Evolutionary conservation across 2,797 vertebrate genomes (phyloP), one percentile per base, ranked within the genome.

Genomic region (Argentina silus): DNA sequence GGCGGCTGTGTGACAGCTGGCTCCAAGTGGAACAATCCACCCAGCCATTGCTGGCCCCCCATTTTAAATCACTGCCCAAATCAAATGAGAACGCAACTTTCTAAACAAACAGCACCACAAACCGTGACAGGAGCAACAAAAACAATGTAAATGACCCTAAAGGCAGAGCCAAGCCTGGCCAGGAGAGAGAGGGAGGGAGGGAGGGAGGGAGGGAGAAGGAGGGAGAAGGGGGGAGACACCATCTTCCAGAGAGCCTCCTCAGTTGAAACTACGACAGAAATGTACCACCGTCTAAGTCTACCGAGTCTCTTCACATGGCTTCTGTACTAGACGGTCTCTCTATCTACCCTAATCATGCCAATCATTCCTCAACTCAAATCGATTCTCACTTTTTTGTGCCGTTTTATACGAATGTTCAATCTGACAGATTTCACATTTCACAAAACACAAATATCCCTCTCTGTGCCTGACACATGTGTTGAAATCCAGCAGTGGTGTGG

Each of bases 1-100:
- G 91, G 91, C 89, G 79, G 82, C 84, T 78, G 81, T 62, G 78
- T 72, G 78, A 88, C 83, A 90, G 90, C 86, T 88, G 53, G 86
- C 83, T 88, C 87, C 87, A 88, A 88, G 86, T 83, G 55, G 83
- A 69, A 68, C 44, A 48, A 66, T 66, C 67, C 50, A 69, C 27
- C n/a, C 8, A 86, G 57, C 15, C 72, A 50, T 65, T n/a, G 57
- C 45, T 15, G 66, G 23, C 47, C 9, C 7, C 59, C 56, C 64
- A 45, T 69, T 64, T 64, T 64, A 56, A 68, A 64, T 43, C 47
- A 14, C 43, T 48, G 15, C 15, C 78, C 15, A 67, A 65, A 83
- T 44, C n/a, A 81, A 56, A 23, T 60, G 44, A 56, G 48, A 17
- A 0, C 79, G 61, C 14, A 23, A 23, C 6, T 19, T 48, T 80